Base-by-base conservation (phyloP, 2,888 invertebrate genomes). In the Meiosimyza platycephala region DNA sequence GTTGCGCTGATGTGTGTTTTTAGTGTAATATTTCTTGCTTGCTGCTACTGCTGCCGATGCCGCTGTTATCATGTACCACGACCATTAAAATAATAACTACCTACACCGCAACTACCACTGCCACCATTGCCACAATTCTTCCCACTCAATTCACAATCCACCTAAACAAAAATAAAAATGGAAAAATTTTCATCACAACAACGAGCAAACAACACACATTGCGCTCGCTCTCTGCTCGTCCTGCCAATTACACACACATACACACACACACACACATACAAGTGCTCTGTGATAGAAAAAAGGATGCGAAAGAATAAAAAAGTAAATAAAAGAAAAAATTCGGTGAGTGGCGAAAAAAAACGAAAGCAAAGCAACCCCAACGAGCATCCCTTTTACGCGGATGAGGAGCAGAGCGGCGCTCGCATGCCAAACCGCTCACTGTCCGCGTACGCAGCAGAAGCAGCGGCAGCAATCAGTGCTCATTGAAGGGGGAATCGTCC, bases 271-370 rank as follows among this genome's bases (percentile, higher is more conserved):
- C 64, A 50, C 47, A 59, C 66, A 50, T 22, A 67, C 67, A n/a
- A 51, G 62, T 33, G 60, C 33, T 48, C 51, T 71, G 64, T 50
- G 48, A 62, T 52, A 66, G 59, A 75, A 74, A 75, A 75, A 74
- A 76, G 75, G 77, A 77, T 76, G 72, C 73, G 74, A 76, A 72
- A 51, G 74, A 74, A 50, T 69, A 76, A 72, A 74, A 76, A 75
- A 70, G 51, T 57, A 64, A 66, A 72, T 60, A 62, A 65, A 65
- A 18, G 57, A 62, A 67, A 72, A 69, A 67, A 72, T 57, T 59
- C 52, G 40, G 6, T 9, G 62, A 70, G 62, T 62, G 69, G 52
- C 70, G 65, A 67, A 72, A 66, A 71, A 64, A 72, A 33, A 63
- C 68, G 63, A 62, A 70, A 70, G 72, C 72, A 75, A 73, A 74